Evolutionary conservation across 37 sponge, comb jelly and placozoan species (phyloP).

Genomic region (Amphimedon queenslandica): DNA sequence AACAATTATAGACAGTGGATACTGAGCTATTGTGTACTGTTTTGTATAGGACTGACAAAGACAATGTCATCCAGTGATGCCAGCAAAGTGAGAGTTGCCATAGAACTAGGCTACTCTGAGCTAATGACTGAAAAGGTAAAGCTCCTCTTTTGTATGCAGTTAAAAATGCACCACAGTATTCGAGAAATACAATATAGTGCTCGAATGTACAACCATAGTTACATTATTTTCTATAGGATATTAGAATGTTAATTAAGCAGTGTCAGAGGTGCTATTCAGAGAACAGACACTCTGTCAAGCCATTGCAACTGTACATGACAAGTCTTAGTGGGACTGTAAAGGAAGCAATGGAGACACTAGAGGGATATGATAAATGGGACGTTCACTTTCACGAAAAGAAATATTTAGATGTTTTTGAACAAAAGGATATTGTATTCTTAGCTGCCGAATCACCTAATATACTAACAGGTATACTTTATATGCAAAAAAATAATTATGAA

Average conservation of each 20-base stretch:
- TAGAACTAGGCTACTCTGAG: constrained; percentile 70
- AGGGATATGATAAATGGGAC: constrained; percentile 61
- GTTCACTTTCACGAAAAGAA: constrained; percentile 20
- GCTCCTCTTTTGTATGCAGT: no score
- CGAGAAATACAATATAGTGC: neutral
- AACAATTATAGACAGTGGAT: no score
- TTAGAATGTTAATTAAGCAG: constrained; percentile 62
- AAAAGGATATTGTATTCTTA: constrained; percentile 61
- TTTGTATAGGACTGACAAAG: no score
- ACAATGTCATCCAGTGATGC: constrained; percentile 52
- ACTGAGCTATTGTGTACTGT: no score
- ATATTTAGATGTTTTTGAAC: constrained; percentile 63
- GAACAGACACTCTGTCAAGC: constrained; percentile 59
- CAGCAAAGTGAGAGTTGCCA: constrained; percentile 48
- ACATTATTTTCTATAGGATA: constrained; percentile 48
- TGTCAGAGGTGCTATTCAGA: constrained; percentile 81
- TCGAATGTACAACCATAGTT: neutral
- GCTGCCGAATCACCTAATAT: constrained; percentile 77
- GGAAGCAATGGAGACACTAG: constrained; percentile 18
- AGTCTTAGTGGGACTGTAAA: constrained; percentile 51
- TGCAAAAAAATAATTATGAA: neutral
- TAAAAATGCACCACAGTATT: neutral
- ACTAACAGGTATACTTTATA: constrained; percentile 17
- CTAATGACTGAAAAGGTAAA: constrained; percentile 77
- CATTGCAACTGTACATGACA: constrained; percentile 72